phyloP scores from a whole-genome alignment of 1,140 invertebrate species.

The Drosophila melanica region DNA sequence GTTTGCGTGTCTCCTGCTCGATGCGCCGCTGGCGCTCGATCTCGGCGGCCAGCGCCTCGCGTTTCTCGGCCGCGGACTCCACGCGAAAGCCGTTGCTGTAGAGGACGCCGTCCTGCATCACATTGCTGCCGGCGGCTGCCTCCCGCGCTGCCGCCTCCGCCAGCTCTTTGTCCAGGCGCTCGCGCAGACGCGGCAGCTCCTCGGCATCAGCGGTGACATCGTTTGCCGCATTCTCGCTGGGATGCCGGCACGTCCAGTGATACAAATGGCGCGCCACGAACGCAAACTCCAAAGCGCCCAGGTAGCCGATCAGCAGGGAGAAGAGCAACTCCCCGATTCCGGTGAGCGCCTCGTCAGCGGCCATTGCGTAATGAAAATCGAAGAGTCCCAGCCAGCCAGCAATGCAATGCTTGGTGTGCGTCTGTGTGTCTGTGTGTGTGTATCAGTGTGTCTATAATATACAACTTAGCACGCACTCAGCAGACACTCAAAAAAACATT shows the following conservation, averaged over 20 bases:
- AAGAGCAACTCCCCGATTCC: constrained; percentile 85
- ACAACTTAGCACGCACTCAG: constrained; percentile 72
- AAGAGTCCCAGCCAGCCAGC: constrained; percentile 30
- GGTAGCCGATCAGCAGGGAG: constrained; percentile 89
- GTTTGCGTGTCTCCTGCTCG: constrained; percentile 66
- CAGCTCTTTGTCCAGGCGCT: constrained; percentile 57
- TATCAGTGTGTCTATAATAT: constrained; percentile 45
- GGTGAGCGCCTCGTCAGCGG: constrained; percentile 61
- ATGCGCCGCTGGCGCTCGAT: constrained; percentile 66
- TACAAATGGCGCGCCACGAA: constrained; percentile 76
- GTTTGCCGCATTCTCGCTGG: neutral
- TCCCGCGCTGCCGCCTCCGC: constrained; percentile 57
- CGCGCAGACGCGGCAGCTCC: constrained; percentile 60
- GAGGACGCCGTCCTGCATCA: constrained; percentile 77
- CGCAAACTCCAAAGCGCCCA: constrained; percentile 88
- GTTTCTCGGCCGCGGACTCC: constrained; percentile 53
- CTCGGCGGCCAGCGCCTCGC: constrained; percentile 61
- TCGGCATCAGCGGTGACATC: constrained; percentile 51
- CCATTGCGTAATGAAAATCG: constrained; percentile 67
- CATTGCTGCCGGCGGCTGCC: constrained; percentile 46
- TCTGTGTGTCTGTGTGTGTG: constrained; percentile 12
- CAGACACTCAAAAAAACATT: constrained; percentile 26
- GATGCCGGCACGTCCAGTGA: constrained; percentile 70
- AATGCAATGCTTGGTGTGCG: constrained; percentile 54
- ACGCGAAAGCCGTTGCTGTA: constrained; percentile 77